Evolutionary conservation across 2,797 vertebrate genomes (phyloP), one percentile per base, ranked within the genome.

Genomic region (Sandelia bainsii): DNA sequence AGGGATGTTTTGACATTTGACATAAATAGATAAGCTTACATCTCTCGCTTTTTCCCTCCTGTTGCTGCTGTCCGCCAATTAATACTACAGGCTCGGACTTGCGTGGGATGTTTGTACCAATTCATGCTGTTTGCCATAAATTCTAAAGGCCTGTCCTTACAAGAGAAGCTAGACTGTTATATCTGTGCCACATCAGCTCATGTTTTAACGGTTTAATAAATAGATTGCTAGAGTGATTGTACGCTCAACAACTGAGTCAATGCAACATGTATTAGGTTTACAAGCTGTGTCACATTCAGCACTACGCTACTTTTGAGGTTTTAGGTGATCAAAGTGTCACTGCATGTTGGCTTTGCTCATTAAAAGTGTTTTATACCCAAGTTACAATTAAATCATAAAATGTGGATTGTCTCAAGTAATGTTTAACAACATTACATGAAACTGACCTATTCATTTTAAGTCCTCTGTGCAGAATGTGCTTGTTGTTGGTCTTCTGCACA

Each of bases 1-100:
- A 73, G 88, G 77, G 67, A 85, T 73, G 83, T 81, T 90, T 84
- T 77, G 73, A 86, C 66, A 12, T 83, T 76, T 81, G 25, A 80
- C 63, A 71, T 66, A 77, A 85, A 81, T 87, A 80, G 50, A 83
- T 76, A 40, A 57, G 23, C 56, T 75, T 37, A 17, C 7, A 0
- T 64, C 60, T 75, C 52, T 44, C 14, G 1, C 1, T 27, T 69
- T 32, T 22, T 17, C 9, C 4, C 37, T 58, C 22, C 22, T 25
- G 34, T 29, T 68, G 20, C 54, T 59, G 40, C 51, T 6, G 16
- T 62, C 49, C 3, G 0, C 22, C 0, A 0, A 64, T 73, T 42
- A 39, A 11, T 58, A 16, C 57, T 14, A 51, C 65, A 66, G 71
- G 57, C 53, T 77, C 19, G 19, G 39, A n/a, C 71, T 39, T 65